These are phyloP conservation scores for Microcaecilia unicolor DNA, from an alignment of 2,797 vertebrate genomes.

Conservation along the genomic window DNA sequence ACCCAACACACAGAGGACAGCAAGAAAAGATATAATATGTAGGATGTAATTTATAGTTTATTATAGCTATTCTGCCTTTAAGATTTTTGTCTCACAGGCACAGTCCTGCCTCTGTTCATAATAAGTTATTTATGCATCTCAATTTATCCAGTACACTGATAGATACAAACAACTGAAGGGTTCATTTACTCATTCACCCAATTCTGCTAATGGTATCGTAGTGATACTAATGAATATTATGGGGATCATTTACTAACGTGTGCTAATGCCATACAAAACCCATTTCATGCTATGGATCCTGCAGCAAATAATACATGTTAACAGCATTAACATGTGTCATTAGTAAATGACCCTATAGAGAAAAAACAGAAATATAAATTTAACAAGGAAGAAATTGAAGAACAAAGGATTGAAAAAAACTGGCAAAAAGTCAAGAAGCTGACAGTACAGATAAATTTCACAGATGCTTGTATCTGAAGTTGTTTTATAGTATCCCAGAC, in stretches of 20 bases:
- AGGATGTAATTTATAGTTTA: slow-evolving; percentile 41
- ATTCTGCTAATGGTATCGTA: slow-evolving; percentile 40
- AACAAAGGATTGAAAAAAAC: slow-evolving; percentile 27
- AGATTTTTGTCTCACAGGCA: slow-evolving; percentile 44
- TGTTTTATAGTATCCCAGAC: slow-evolving; percentile 22
- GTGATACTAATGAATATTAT: slow-evolving; percentile 12
- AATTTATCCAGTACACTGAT: slow-evolving; percentile 56
- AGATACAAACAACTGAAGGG: slow-evolving; percentile 55
- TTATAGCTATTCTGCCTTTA: slow-evolving; percentile 35
- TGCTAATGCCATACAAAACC: no score
- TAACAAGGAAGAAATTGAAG: no score
- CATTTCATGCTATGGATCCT: no score
- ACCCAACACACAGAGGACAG: slow-evolving; percentile 55
- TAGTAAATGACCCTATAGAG: no score
- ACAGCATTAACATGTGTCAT: no score
- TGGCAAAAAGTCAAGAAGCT: slow-evolving; percentile 32
- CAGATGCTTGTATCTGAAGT: slow-evolving; percentile 33
- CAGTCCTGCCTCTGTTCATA: slow-evolving; percentile 48
- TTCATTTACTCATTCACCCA: slow-evolving; percentile 42
- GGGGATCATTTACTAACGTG: slow-evolving; percentile 27
- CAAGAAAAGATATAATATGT: slow-evolving; percentile 45
- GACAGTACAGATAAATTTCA: slow-evolving; percentile 35
- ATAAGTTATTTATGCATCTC: slow-evolving; percentile 48
- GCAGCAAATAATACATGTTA: no score
- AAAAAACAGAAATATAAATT: background rate